Percentiles rank a stretch among this genome's conserved stretches.
Conservation (phyloP, 1,140 invertebrate genomes). For the Ceratina australensis region DNA sequence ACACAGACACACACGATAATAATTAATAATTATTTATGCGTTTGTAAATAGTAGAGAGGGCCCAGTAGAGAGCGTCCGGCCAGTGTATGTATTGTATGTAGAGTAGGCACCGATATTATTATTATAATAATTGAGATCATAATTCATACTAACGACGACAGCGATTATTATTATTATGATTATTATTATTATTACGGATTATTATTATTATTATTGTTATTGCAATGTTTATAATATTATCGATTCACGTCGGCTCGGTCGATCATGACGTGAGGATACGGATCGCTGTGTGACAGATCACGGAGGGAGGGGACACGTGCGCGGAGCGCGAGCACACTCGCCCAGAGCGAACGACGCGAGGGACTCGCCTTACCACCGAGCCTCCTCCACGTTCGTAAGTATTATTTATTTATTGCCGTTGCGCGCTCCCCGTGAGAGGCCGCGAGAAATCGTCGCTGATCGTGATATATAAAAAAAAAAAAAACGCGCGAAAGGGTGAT, state of each 20-base stretch:
- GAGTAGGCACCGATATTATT: constrained; percentile 77
- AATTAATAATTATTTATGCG: constrained; percentile 79
- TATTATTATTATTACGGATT: constrained; percentile 69
- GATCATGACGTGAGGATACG: constrained; percentile 59
- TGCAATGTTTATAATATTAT: constrained; percentile 76
- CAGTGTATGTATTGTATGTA: constrained; percentile 80
- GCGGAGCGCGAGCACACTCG: neutral
- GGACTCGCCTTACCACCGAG: neutral
- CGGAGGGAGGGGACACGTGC: constrained; percentile 50
- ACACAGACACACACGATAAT: constrained; percentile 67
- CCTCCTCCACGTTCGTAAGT: constrained; percentile 47
- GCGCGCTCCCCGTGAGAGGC: constrained; percentile 51
- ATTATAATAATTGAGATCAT: constrained; percentile 70
- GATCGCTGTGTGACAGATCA: constrained; percentile 61
- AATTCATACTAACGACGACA: constrained; percentile 74
- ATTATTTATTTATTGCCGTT: constrained; percentile 68
- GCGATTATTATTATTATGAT: constrained; percentile 63
- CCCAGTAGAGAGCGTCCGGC: constrained; percentile 68
- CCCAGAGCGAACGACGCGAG: neutral
- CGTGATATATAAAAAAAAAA: constrained; percentile 1
- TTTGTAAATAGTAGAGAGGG: constrained; percentile 79
- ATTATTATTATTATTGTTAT: constrained; percentile 77
- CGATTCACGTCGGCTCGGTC: constrained; percentile 65
- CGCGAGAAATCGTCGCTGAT: constrained; percentile 11
- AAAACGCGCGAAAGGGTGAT: constrained; percentile 16